A percentile compares a stretch with the other conserved stretches of the same genome.
Evolutionary conservation across 1,140 invertebrate genomes (phyloP).

Genomic region (Ceratina australensis): DNA sequence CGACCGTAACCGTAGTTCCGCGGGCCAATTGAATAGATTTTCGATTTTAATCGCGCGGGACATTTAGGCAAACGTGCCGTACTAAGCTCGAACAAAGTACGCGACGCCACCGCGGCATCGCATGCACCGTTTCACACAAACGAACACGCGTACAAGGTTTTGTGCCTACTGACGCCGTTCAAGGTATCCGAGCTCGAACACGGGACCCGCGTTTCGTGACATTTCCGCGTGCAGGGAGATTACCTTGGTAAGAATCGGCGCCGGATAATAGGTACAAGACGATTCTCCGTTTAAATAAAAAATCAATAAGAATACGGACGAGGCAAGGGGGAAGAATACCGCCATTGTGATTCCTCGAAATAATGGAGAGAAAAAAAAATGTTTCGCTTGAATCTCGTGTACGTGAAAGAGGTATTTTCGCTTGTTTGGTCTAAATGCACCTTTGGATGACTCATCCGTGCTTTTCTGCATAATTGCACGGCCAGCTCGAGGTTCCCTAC

Average conservation of each 20-base stretch:
- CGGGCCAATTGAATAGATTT: slow-evolving; percentile 24
- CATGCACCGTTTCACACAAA: not conserved
- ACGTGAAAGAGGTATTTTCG: no score
- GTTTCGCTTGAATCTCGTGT: no score
- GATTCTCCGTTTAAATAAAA: no score
- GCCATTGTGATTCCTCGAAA: no score
- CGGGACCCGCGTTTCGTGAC: slow-evolving; percentile 22
- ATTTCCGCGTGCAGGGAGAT: slow-evolving; percentile 49
- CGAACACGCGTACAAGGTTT: no score
- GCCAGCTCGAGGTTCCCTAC: not conserved
- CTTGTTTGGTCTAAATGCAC: not conserved
- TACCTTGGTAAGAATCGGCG: slow-evolving; percentile 40
- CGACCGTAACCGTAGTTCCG: not conserved
- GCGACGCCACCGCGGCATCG: not conserved
- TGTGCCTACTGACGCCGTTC: not conserved
- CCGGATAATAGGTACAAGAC: no score
- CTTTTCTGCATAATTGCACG: slow-evolving; percentile 20
- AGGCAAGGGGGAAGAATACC: no score
- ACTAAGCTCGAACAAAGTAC: slow-evolving; percentile 27
- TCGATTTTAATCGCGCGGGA: slow-evolving; percentile 23
- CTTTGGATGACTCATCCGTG: slow-evolving; percentile 15
- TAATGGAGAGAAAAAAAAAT: no score
- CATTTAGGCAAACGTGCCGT: slow-evolving; percentile 30
- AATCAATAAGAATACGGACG: no score
- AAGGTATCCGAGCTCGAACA: not conserved